Conservation (phyloP, 2,113 vertebrate species). For the Corythornis cristatus region DNA sequence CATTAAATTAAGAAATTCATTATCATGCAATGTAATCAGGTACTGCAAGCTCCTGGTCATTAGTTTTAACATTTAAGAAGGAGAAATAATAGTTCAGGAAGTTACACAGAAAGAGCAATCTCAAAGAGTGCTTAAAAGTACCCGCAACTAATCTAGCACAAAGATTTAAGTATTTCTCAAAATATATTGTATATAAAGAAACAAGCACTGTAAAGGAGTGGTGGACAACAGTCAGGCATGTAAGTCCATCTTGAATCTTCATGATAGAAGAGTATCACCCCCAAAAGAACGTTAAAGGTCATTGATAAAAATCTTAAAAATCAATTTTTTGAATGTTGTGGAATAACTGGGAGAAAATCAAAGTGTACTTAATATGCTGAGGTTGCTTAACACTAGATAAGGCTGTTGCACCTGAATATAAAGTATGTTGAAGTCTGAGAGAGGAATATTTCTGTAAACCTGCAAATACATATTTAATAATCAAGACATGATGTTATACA, state of each 20-base stretch:
- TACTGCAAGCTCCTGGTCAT: background rate
- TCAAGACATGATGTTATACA: conserved; percentile 41
- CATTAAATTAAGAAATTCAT: conserved; percentile 6
- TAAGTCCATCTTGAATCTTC: background rate
- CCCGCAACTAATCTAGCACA: background rate
- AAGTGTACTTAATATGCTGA: conserved; percentile 71
- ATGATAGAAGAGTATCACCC: conserved; percentile 39
- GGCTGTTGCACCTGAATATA: conserved; percentile 65
- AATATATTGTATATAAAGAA: background rate
- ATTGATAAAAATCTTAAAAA: conserved; percentile 58
- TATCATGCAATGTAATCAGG: conserved; percentile 19
- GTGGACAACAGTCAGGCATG: background rate
- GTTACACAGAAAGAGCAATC: background rate
- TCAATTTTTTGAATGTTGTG: conserved; percentile 35
- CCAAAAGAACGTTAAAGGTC: conserved; percentile 39
- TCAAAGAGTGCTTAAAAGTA: background rate
- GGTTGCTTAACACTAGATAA: conserved; percentile 54
- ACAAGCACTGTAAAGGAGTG: background rate
- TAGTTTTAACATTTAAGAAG: background rate
- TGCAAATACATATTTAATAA: conserved; percentile 47
- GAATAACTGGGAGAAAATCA: conserved; percentile 71
- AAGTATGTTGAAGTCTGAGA: conserved; percentile 42
- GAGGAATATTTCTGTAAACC: conserved; percentile 54
- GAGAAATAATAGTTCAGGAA: background rate
- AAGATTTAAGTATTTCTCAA: conserved; percentile 17